phyloP scores from a whole-genome alignment of 2,113 vertebrate species.

The Aix galericulata region DNA sequence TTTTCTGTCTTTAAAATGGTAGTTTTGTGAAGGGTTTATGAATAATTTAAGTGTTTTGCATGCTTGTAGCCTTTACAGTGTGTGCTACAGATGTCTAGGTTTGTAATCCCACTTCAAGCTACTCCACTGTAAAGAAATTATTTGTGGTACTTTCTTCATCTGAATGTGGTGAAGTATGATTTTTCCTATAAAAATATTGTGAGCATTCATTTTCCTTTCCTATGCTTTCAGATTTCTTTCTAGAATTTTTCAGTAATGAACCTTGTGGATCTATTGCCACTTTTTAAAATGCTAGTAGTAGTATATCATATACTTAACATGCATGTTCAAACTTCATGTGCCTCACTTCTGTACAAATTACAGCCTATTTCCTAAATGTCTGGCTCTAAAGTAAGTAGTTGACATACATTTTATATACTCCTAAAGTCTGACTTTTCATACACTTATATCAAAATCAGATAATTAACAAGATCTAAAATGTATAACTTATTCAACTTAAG shows the following conservation, averaged over 20 bases:
- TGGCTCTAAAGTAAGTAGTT: not conserved
- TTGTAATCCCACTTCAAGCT: not conserved
- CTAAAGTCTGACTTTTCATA: not conserved
- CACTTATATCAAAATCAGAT: not conserved
- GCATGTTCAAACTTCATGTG: not conserved
- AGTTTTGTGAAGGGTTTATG: not conserved
- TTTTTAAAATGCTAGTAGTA: not conserved
- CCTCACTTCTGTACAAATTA: not conserved
- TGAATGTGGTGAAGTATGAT: not conserved
- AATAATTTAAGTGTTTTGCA: not conserved
- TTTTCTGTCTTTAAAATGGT: not conserved
- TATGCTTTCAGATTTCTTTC: not conserved
- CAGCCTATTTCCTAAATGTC: not conserved
- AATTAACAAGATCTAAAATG: not conserved
- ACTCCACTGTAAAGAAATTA: not conserved
- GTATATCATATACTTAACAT: not conserved
- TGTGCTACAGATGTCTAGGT: not conserved
- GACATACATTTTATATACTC: not conserved
- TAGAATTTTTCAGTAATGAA: not conserved
- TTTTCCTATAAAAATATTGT: not conserved
- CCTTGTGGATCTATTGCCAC: not conserved
- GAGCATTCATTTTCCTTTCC: not conserved
- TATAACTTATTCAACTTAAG: not conserved
- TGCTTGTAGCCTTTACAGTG: not conserved
- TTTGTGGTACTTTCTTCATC: not conserved